These are phyloP conservation scores for Yoshiicerus persimilis DNA, from an alignment of 1,140 invertebrate genomes.

Conservation along the genomic window DNA sequence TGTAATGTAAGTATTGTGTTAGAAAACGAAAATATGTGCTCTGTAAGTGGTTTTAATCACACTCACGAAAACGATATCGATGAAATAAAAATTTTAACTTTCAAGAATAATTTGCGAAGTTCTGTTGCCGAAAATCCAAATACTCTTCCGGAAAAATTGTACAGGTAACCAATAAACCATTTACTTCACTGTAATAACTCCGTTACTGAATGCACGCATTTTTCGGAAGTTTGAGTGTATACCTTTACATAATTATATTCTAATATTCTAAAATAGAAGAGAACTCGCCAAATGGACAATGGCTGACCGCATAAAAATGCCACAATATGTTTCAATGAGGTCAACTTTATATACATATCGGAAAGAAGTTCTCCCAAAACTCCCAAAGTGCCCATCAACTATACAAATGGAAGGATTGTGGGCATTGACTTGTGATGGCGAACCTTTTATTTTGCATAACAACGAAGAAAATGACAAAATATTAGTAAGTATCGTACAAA, in stretches of 20 bases:
- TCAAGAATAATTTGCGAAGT: neutral
- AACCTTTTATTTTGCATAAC: too few species aligned
- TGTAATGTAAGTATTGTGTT: neutral
- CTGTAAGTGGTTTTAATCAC: neutral
- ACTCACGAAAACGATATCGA: neutral
- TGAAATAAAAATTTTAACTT: neutral
- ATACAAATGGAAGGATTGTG: too few species aligned
- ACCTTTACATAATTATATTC: too few species aligned
- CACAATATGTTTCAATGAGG: neutral
- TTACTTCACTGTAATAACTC: neutral
- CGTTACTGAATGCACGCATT: too few species aligned
- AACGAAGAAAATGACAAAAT: too few species aligned
- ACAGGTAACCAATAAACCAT: neutral
- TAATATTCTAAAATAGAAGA: neutral
- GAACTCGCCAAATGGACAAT: neutral
- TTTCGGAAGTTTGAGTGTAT: too few species aligned
- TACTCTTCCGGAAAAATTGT: neutral
- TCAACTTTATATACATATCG: neutral
- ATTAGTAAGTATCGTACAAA: too few species aligned
- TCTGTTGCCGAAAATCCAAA: neutral
- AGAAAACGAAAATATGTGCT: neutral
- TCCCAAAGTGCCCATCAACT: neutral
- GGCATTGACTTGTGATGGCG: too few species aligned
- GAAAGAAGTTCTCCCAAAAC: neutral
- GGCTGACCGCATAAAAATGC: neutral